phyloP scores from a whole-genome alignment of 2,113 vertebrate species.

The Xerus inauris region DNA sequence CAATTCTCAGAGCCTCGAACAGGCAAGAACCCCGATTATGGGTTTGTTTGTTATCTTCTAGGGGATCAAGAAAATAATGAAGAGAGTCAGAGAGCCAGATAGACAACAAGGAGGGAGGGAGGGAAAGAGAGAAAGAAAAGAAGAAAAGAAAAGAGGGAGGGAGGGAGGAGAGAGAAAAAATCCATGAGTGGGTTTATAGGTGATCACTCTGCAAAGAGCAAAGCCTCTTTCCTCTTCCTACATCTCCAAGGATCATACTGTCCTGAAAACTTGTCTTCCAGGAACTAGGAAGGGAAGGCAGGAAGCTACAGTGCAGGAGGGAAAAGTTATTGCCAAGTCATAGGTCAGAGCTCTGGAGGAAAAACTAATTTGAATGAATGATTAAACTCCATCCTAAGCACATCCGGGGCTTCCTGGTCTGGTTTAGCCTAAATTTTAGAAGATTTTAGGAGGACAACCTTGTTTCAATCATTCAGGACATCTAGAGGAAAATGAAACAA shows the following conservation, averaged over 20 bases:
- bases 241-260: not conserved
- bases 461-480: not conserved
- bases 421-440: not conserved
- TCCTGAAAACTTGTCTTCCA: not conserved
- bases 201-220: not conserved
- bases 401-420: not conserved
- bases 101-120: not conserved
- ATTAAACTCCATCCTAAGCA: not conserved
- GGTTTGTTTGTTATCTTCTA: not conserved
- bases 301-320: not conserved
- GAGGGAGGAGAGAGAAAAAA: too few species aligned
- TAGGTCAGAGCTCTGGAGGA: not conserved
- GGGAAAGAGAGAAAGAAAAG: too few species aligned
- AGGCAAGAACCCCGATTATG: not conserved
- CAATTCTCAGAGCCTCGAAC: conserved; percentile 37
- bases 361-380: not conserved
- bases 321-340: not conserved
- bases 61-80: not conserved
- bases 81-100: not conserved
- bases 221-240: not conserved
- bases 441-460: not conserved
- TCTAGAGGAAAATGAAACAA: not conserved
- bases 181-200: not conserved
- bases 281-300: not conserved
- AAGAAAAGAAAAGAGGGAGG: not conserved